Percentiles rank a stretch among this genome's conserved stretches.
These are phyloP conservation scores for Temnothorax unifasciatus DNA, from an alignment of 2,888 invertebrate species.

Conservation along the genomic window DNA sequence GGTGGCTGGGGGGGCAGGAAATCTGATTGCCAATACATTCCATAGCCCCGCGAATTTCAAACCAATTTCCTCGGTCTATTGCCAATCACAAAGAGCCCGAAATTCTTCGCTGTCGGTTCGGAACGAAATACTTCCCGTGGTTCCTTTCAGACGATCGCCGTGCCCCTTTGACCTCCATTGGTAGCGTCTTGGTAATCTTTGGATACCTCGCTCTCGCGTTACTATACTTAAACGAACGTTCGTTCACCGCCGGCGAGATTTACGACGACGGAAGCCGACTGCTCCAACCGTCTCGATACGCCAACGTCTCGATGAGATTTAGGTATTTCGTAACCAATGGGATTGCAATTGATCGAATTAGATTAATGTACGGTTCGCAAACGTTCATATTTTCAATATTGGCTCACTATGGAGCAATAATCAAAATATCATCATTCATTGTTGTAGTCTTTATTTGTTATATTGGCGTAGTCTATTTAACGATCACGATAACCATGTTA, in stretches of 20 bases:
- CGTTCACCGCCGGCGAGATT: constrained; percentile 51
- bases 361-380: neutral
- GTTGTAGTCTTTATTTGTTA: constrained; percentile 1
- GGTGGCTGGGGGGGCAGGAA: constrained; percentile 74
- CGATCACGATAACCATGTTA: constrained; percentile 13
- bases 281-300: neutral
- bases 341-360: constrained; percentile 3
- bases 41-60: constrained; percentile 82
- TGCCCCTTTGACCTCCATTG: constrained; percentile 63
- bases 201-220: constrained; percentile 55
- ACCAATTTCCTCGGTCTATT: constrained; percentile 84
- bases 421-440: constrained; percentile 17
- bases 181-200: constrained; percentile 66
- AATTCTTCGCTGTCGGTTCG: constrained; percentile 79
- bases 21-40: constrained; percentile 85
- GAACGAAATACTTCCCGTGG: constrained; percentile 78
- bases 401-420: neutral
- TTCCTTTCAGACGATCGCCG: constrained; percentile 70
- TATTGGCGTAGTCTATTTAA: neutral
- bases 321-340: constrained; percentile 14
- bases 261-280: constrained; percentile 60
- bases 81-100: constrained; percentile 82
- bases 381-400: neutral
- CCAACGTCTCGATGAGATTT: constrained; percentile 27
- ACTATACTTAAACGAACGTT: constrained; percentile 64